Conservation (phyloP, 2,797 vertebrate species). For the Lagorchestes hirsutus region DNA sequence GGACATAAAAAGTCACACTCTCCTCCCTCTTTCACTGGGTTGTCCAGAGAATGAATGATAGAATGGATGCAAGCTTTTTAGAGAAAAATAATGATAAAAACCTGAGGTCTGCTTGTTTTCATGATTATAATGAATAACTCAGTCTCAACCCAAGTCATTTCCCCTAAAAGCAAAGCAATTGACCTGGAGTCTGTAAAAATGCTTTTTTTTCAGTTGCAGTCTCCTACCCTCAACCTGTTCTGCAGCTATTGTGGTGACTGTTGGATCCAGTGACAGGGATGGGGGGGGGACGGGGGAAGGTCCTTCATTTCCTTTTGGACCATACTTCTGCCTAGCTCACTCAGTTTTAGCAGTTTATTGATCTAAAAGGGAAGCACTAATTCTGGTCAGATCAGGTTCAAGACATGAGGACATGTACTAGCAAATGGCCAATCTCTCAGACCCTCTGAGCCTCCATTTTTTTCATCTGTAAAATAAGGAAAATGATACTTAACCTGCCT, state of each 20-base stretch:
- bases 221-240: background rate
- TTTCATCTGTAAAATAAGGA: background rate
- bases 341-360: background rate
- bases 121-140: background rate
- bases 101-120: background rate
- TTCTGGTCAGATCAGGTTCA: background rate
- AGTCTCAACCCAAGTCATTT: background rate
- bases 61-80: background rate
- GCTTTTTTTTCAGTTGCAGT: background rate
- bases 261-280: background rate
- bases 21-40: background rate
- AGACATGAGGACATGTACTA: background rate
- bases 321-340: background rate
- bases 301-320: background rate
- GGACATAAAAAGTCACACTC: background rate
- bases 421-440: background rate
- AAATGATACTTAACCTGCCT: background rate
- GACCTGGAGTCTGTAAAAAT: background rate
- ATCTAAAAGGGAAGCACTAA: background rate
- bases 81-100: background rate
- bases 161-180: background rate
- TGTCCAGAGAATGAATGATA: background rate
- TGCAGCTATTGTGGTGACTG: background rate
- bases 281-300: too few species aligned
- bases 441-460: background rate